Conservation (phyloP, 2,113 vertebrate species). For the Canis aureus region DNA sequence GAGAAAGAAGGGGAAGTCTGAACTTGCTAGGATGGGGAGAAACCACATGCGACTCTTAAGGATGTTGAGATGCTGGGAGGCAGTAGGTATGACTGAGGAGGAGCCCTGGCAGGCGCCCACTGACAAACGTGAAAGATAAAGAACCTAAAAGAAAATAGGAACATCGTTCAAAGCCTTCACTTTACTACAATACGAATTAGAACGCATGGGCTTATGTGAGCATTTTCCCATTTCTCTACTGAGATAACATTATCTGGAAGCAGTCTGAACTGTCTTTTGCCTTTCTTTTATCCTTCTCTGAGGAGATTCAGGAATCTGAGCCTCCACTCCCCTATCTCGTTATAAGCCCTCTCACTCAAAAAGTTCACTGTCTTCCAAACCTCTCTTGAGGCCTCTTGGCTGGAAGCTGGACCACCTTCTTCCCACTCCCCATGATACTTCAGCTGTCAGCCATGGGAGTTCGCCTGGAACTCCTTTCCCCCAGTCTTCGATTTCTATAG, state of each 20-base stretch:
- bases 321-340: background rate
- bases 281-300: background rate
- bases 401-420: fast-evolving
- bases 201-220: background rate
- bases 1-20: background rate
- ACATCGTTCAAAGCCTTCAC: background rate
- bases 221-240: background rate
- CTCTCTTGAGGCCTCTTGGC: background rate
- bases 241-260: background rate
- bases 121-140: background rate
- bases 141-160: background rate
- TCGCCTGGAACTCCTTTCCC: slow-evolving; percentile 52
- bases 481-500: slow-evolving; percentile 17
- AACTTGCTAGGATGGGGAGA: background rate
- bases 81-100: background rate
- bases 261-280: background rate
- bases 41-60: background rate
- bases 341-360: background rate
- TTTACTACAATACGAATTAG: background rate
- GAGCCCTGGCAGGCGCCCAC: background rate
- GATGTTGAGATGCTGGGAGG: background rate
- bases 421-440: slow-evolving; percentile 37
- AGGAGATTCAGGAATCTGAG: background rate
- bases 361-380: background rate
- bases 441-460: slow-evolving; percentile 66